phyloP scores from a whole-genome alignment of 1,140 invertebrate genomes.

The Zaprionus africanus region DNA sequence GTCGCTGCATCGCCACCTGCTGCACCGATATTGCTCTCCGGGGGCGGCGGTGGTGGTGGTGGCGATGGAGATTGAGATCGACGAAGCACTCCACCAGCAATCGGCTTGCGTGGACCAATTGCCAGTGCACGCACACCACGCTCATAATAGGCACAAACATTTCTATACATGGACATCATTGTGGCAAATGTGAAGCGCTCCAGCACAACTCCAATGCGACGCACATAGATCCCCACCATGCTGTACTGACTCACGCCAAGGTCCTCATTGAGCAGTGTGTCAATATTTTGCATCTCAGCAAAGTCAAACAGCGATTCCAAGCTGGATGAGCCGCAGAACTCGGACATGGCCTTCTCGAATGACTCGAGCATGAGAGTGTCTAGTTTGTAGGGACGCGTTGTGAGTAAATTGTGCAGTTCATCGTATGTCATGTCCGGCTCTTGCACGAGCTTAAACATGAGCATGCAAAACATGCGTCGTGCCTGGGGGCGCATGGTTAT shows the following conservation, averaged over 20 bases:
- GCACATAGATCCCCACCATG: constrained; percentile 90
- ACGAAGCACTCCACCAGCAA: constrained; percentile 59
- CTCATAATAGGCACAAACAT: constrained; percentile 88
- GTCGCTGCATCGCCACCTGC: not conserved
- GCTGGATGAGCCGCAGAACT: constrained; percentile 85
- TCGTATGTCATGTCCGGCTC: constrained; percentile 88
- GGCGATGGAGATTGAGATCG: constrained; percentile 45
- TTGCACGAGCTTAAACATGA: constrained; percentile 87
- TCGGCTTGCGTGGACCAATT: constrained; percentile 48
- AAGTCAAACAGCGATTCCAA: constrained; percentile 88
- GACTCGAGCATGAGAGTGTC: constrained; percentile 85
- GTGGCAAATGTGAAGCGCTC: constrained; percentile 93
- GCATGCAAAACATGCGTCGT: constrained; percentile 87
- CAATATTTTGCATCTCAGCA: constrained; percentile 86
- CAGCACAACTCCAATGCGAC: constrained; percentile 91
- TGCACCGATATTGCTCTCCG: not conserved
- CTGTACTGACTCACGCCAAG: constrained; percentile 85
- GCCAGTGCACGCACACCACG: constrained; percentile 62
- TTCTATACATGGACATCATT: constrained; percentile 89
- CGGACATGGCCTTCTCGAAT: constrained; percentile 86
- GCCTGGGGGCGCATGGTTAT: constrained; percentile 64
- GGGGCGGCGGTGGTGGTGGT: not conserved
- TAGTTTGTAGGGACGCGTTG: constrained; percentile 86
- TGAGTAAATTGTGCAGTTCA: constrained; percentile 86
- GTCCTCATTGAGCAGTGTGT: constrained; percentile 70